Evolutionary conservation across 2,797 vertebrate genomes (phyloP).

Genomic region (Chaetophractus vellerosus): DNA sequence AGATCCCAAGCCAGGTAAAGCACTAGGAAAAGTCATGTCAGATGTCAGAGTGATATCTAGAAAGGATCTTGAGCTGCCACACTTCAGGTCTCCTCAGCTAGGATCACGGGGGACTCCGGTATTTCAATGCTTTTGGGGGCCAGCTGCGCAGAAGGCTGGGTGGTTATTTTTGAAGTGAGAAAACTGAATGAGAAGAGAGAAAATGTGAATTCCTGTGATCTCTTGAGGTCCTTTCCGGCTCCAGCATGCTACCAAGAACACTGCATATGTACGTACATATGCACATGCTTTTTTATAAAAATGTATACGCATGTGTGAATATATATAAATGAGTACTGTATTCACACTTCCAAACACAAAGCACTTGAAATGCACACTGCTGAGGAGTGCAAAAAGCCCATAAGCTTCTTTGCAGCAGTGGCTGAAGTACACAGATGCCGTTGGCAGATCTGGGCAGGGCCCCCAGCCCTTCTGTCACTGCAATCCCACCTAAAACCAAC

Average conservation of each 20-base stretch:
- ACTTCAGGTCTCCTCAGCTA: neutral
- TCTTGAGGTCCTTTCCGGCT: constrained; percentile 65
- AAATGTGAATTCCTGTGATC: constrained; percentile 56
- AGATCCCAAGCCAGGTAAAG: neutral
- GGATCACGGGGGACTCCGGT: neutral
- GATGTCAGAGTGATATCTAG: neutral
- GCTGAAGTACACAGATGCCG: neutral
- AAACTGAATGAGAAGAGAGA: constrained; percentile 58
- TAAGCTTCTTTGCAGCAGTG: neutral
- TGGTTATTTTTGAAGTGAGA: constrained; percentile 73
- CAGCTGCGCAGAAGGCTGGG: constrained; percentile 50
- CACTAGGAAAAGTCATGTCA: constrained; percentile 13
- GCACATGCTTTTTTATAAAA: constrained; percentile 69
- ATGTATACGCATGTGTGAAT: constrained; percentile 23
- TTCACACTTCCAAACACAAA: constrained; percentile 71
- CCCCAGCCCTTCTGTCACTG: neutral
- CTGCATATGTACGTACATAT: constrained; percentile 56
- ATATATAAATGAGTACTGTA: constrained; percentile 20
- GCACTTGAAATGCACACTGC: constrained; percentile 27
- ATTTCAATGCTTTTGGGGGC: constrained; percentile 54
- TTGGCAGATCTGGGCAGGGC: neutral
- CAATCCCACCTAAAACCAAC: neutral
- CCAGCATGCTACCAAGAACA: constrained; percentile 67
- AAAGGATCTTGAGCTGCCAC: neutral
- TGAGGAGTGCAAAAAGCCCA: neutral